phyloP scores from a whole-genome alignment of 2,113 vertebrate species.

The Oceanodroma tethys region DNA sequence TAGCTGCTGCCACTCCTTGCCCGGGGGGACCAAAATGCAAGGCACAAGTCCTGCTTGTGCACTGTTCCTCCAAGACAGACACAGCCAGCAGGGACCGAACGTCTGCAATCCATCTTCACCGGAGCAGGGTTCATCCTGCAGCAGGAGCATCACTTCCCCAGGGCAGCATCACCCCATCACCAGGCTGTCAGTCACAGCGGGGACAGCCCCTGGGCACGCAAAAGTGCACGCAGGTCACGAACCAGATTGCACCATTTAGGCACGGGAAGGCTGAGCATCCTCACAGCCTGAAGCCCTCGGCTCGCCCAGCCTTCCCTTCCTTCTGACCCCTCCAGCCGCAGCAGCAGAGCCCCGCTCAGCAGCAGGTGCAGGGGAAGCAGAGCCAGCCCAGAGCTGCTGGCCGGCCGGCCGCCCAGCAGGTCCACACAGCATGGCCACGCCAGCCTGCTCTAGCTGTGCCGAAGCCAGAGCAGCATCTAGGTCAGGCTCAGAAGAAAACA shows the following conservation, averaged over 20 bases:
- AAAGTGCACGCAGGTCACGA: neutral
- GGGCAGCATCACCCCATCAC: neutral
- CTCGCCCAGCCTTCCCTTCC: neutral
- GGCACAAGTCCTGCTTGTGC: neutral
- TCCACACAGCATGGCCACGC: rapidly evolving
- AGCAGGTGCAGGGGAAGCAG: neutral
- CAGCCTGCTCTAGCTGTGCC: neutral
- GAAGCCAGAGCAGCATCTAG: slow-evolving; percentile 30
- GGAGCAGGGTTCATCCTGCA: neutral
- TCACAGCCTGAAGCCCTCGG: neutral
- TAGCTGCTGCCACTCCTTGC: neutral
- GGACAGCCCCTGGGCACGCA: neutral
- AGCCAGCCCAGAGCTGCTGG: neutral
- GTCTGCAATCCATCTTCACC: neutral
- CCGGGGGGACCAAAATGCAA: neutral
- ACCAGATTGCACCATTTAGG: neutral
- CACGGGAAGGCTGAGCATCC: neutral
- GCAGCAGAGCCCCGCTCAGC: neutral
- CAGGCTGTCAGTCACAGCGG: neutral
- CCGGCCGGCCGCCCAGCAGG: neutral
- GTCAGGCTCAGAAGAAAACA: neutral
- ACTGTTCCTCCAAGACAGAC: neutral
- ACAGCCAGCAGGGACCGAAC: neutral
- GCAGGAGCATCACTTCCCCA: neutral
- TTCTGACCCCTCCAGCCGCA: neutral